Conservation (phyloP, 1,140 invertebrate species). For the Dufourea novaeangliae region DNA sequence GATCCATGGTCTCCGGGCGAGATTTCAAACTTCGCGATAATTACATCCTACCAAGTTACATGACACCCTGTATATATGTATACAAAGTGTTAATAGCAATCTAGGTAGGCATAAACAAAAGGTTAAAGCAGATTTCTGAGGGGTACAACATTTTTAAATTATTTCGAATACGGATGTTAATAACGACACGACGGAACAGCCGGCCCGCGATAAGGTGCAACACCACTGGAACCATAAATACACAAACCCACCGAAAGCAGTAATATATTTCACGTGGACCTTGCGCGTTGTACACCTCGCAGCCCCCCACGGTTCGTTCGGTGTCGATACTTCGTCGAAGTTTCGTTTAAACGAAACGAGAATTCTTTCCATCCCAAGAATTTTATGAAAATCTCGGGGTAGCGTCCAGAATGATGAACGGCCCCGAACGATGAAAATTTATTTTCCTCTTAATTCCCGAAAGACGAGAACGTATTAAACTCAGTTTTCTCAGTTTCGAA, state of each 20-base stretch:
- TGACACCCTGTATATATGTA: no score
- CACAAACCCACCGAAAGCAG: neutral
- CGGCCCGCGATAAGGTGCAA: neutral
- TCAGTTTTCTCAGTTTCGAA: no score
- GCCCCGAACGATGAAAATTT: neutral
- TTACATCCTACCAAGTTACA: no score
- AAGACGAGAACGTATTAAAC: no score
- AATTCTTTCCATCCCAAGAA: neutral
- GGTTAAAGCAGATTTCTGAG: no score
- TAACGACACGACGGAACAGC: neutral
- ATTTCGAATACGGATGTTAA: neutral
- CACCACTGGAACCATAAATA: neutral
- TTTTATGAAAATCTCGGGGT: neutral
- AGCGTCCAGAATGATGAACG: neutral
- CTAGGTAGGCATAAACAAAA: no score
- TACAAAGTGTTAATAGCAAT: no score
- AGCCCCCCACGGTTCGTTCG: neutral
- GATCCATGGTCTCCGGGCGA: no score
- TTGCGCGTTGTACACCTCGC: neutral
- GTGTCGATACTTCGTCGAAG: constrained; percentile 2
- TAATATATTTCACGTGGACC: neutral
- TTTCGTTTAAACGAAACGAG: neutral
- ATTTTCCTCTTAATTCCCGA: no score
- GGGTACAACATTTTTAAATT: no score
- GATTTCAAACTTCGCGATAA: no score